These are phyloP conservation scores for Pseudomyrmex flavicornis DNA, from an alignment of 1,140 invertebrate species.

Conservation along the genomic window DNA sequence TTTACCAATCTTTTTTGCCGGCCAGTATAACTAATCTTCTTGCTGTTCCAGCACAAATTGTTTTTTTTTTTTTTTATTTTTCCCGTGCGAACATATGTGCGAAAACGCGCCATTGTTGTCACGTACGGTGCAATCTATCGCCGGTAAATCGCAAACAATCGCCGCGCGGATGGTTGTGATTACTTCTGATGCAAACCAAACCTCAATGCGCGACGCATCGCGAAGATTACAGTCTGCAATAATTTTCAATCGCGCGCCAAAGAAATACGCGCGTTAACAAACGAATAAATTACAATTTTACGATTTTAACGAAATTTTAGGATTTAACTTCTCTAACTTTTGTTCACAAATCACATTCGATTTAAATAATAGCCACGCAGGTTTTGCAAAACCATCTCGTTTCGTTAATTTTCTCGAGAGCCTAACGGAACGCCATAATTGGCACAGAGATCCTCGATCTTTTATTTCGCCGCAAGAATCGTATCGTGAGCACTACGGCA, in stretches of 20 bases:
- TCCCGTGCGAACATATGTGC: not conserved
- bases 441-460: conserved; percentile 39
- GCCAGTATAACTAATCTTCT: no score
- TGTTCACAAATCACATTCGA: no score
- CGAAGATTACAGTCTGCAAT: not conserved
- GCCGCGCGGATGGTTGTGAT: conserved; percentile 2
- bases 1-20: no score
- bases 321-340: not conserved
- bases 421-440: conserved; percentile 50
- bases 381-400: not conserved
- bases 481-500: not conserved
- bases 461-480: conserved; percentile 50
- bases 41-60: no score
- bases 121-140: conserved; percentile 26
- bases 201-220: not conserved
- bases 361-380: not conserved
- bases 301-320: not conserved
- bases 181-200: conserved; percentile 21
- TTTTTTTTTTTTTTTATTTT: not conserved
- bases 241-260: not conserved
- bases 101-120: not conserved
- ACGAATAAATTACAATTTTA: no score
- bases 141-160: conserved; percentile 1
- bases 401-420: not conserved
- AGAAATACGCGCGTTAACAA: not conserved